phyloP scores from a whole-genome alignment of 2,797 vertebrate genomes.

The Silurus aristotelis region DNA sequence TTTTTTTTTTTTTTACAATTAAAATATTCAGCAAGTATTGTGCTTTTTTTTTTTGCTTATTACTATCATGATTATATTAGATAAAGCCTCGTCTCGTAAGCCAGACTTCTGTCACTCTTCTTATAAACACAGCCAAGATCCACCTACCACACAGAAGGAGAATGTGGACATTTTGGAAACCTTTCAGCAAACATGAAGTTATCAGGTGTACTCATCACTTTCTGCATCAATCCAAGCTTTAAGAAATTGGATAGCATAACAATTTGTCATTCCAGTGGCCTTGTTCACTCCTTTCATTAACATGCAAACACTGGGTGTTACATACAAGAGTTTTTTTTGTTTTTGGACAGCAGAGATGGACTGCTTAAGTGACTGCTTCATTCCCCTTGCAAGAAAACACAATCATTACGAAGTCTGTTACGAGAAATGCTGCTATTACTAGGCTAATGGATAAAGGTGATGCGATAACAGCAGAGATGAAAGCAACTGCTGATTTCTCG shows the following conservation, averaged over 20 bases:
- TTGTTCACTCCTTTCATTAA: neutral
- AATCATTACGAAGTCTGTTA: neutral
- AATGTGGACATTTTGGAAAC: neutral
- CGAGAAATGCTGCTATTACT: neutral
- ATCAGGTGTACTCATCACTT: neutral
- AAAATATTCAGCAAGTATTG: neutral
- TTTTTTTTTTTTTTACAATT: neutral
- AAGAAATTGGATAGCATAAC: neutral
- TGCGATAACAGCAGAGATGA: neutral
- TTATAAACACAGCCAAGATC: slow-evolving; percentile 4
- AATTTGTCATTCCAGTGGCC: neutral
- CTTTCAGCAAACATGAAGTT: neutral
- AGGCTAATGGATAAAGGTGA: neutral
- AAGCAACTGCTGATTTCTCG: neutral
- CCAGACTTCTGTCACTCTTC: neutral
- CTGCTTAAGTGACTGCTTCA: neutral
- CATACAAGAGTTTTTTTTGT: neutral
- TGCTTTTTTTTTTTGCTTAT: neutral
- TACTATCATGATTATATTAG: neutral
- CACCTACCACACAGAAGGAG: slow-evolving; percentile 24
- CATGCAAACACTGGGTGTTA: too few relatives aligned
- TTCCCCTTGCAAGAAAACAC: neutral
- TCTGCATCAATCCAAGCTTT: neutral
- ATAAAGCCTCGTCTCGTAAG: neutral
- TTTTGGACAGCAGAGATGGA: neutral